Base-by-base conservation (phyloP, 2,113 vertebrate genomes). In the Burhinus bistriatus region DNA sequence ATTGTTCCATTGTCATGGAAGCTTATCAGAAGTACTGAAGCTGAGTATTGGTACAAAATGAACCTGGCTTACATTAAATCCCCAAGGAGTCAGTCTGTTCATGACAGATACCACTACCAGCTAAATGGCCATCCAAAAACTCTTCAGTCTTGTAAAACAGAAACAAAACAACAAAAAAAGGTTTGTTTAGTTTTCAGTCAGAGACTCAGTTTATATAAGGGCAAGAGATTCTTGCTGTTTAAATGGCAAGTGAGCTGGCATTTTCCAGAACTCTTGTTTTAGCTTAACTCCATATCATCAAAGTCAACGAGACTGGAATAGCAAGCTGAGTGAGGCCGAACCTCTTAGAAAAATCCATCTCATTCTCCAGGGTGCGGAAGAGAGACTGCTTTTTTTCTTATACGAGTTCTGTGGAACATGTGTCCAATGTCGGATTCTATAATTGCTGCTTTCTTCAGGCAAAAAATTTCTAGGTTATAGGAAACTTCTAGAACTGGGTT, bases 11-110 rank as follows among this genome's bases (percentile, higher is more conserved):
- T 87, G 87, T 94, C 52, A 64, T 30, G 47, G 66, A 76, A 93
- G 77, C 78, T 97, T 91, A 95, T 91, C 87, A 89, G 78, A 71
- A 64, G n/a, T 45, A 90, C 79, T 68, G 93, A 90, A 77, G 86
- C 62, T 21, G 58, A 81, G 17, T 58, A 22, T 29, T 79, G 47
- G 17, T 87, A 47, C 44, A 72, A 92, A 93, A 87, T 3, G 11
- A 94, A 76, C 54, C 58, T 87, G 91, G 66, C 25, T 87, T 87
- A 42, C 44, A 36, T 72, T 79, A 93, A 95, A 94, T 72, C 70
- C 66, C 84, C 42, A 36, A 1, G 18, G 77, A 93, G 36, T 58
- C 49, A 32, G 36, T 69, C 78, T 91, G 93, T 71, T 86, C 0
- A 0, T 84, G 52, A 44, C 75, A 93, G 95, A 89, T 91, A 96